Evolutionary conservation across 1,140 invertebrate genomes (phyloP), one percentile per base, ranked within the genome.

Genomic region (Stegodyphus mimosarum): DNA sequence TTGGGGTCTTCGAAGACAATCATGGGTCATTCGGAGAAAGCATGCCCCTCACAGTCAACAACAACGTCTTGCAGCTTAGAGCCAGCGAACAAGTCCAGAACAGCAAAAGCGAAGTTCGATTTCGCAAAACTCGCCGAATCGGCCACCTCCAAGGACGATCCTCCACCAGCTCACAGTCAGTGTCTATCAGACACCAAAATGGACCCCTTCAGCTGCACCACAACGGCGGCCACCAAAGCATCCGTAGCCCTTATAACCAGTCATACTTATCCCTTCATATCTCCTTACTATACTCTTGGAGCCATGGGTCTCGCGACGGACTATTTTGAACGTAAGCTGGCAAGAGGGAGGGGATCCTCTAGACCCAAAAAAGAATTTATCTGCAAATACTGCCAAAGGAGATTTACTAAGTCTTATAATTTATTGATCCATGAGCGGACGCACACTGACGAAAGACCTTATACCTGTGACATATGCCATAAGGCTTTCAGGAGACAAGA

Each of bases 381-480:
- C 91, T 99, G 98, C 92, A 96, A 97, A 89, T 99, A 96, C 90
- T 99, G 98, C 91, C 95, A 96, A 89, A 93, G 98, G 67, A 95
- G 98, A 89, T 99, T 99, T 90, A 98, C 98, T 81, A 99, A 99
- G 91, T 96, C 96, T 18, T 99, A 99, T 91, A 99, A 99, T 90
- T 93, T 99, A 72, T 92, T 99, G 76, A 99, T 99, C 88, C 98
- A 99, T 91, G 96, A 99, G 90, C 92, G 97, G 88, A 99, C 97
- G 3, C 98, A 99, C 90, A 99, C 98, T 6, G 97, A 99, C 90
- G 98, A 99, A 90, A 91, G 98, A 78, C 98, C 98, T 5, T 99
- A 98, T 89, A 96, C 96, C 11, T 99, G 98, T 92, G 98, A 99
- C 90, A 96, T 99, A 86, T 99, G 98, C 91, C 96, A 97, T 90